Evolutionary conservation across 2,888 invertebrate genomes (phyloP).

Genomic region (Cordilura impudica): DNA sequence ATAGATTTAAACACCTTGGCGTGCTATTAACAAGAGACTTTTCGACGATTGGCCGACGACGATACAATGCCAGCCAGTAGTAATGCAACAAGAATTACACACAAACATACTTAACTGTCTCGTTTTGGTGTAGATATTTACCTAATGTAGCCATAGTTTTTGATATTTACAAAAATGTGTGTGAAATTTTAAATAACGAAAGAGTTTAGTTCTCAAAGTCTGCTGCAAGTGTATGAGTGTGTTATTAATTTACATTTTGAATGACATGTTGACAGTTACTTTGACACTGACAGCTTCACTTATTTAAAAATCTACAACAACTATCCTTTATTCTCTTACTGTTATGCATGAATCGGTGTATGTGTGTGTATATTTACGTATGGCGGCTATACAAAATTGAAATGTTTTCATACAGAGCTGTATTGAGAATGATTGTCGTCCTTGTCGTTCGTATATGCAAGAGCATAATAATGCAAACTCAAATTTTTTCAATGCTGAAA

Average conservation of each 20-base stretch:
- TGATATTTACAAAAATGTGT: not conserved
- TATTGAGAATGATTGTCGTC: slow-evolving; percentile 5
- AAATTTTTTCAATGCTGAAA: slow-evolving; percentile 22
- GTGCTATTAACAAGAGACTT: slow-evolving; percentile 45
- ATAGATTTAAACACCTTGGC: slow-evolving; percentile 39
- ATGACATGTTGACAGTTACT: slow-evolving; percentile 74
- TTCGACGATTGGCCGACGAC: slow-evolving; percentile 34
- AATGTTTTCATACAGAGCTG: slow-evolving; percentile 11
- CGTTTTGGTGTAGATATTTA: not conserved
- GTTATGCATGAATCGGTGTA: not conserved
- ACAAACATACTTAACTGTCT: not conserved
- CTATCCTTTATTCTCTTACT: slow-evolving; percentile 24
- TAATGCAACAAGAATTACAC: not conserved
- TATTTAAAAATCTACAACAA: slow-evolving; percentile 41
- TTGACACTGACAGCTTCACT: slow-evolving; percentile 72
- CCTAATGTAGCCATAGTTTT: not conserved
- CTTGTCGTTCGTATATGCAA: not conserved
- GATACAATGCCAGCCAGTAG: not conserved
- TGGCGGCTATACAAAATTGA: slow-evolving; percentile 29
- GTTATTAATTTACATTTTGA: slow-evolving; percentile 74
- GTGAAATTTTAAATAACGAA: not conserved
- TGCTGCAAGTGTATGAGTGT: slow-evolving; percentile 40
- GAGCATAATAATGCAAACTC: slow-evolving; percentile 16
- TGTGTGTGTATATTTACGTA: slow-evolving; percentile 21
- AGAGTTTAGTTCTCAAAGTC: not conserved